Base-by-base conservation (phyloP, 2,113 vertebrate genomes). In the Agapornis roseicollis region DNA sequence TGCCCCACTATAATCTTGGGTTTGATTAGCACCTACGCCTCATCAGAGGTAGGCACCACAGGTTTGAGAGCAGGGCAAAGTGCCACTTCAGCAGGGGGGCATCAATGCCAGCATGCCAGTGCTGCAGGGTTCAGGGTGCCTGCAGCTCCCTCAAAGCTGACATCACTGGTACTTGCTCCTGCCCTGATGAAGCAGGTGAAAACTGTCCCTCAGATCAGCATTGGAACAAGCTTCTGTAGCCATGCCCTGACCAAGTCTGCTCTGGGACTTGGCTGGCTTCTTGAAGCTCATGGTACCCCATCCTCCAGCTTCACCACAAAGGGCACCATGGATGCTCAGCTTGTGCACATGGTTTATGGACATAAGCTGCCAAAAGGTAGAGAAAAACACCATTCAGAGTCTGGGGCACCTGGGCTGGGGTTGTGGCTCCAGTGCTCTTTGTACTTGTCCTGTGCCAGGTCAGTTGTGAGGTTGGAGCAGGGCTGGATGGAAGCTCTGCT, bases 291-390 rank as follows among this genome's bases (percentile, higher is more conserved):
- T 41, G 66, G 39, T 28, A 28, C 28, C 61, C 19, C n/a, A 24
- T 50, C 49, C n/a, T 64, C n/a, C 39, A 20, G 66, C 60, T 22
- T 58, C 5, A 0, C 41, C 49, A 42, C 24, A 20, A 56, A 68
- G 73, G 39, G 39, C 44, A 27, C 52, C 31, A 3, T 6, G 37
- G 24, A 3, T 70, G 29, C 33, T 69, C 29, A 35, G 29, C 33
- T 42, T 9, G 35, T 49, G 11, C 11, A 3, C 4, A 0, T 10
- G 12, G 37, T 10, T 22, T 27, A 17, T 4, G 47, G 13, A 11
- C 1, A 0, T 8, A 7, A 70, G 29, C 52, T 56, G 55, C 80
- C 46, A 20, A 66, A 55, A 71, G 27, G 19, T 5, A 13, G 27
- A 49, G 23, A 25, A 61, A 39, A 68, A 19, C 49, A 55, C 39